Conservation (phyloP, 2,113 vertebrate genomes). For the Corythaeola cristata region DNA sequence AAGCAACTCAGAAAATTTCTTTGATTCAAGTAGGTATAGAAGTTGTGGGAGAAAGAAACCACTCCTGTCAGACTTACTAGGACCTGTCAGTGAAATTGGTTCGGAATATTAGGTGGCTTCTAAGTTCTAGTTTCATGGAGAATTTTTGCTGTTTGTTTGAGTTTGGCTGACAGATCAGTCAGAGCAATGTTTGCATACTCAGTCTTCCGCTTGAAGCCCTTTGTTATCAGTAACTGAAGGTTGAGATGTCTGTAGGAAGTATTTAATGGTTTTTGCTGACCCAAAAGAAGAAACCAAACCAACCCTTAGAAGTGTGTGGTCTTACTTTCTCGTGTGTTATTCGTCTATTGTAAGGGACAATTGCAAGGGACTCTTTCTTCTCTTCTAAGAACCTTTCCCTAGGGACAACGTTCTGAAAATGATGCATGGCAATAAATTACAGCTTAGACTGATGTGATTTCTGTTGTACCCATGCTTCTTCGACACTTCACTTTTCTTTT, state of each 20-base stretch:
- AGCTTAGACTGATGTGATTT: not conserved
- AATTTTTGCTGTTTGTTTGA: not conserved
- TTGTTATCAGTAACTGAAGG: not conserved
- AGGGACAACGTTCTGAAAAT: not conserved
- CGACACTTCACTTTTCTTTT: not conserved
- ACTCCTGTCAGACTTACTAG: not conserved
- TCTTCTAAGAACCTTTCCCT: not conserved
- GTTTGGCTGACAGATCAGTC: not conserved
- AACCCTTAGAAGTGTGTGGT: fast-evolving
- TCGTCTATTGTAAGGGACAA: not conserved
- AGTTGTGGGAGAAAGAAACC: not conserved
- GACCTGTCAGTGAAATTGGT: not conserved
- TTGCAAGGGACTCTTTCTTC: not conserved
- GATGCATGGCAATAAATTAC: not conserved
- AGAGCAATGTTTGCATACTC: not conserved
- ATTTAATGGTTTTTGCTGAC: not conserved
- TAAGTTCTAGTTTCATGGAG: not conserved
- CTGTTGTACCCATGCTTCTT: not conserved
- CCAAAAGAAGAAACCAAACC: not conserved
- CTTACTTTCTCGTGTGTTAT: not conserved
- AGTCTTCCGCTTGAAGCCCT: not conserved
- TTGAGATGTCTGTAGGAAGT: not conserved
- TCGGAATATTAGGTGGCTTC: not conserved
- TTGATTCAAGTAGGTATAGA: not conserved
- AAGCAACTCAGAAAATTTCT: not conserved